These are phyloP conservation scores for Rhizomys pruinosus DNA, from an alignment of 2,113 vertebrate species.

Conservation along the genomic window DNA sequence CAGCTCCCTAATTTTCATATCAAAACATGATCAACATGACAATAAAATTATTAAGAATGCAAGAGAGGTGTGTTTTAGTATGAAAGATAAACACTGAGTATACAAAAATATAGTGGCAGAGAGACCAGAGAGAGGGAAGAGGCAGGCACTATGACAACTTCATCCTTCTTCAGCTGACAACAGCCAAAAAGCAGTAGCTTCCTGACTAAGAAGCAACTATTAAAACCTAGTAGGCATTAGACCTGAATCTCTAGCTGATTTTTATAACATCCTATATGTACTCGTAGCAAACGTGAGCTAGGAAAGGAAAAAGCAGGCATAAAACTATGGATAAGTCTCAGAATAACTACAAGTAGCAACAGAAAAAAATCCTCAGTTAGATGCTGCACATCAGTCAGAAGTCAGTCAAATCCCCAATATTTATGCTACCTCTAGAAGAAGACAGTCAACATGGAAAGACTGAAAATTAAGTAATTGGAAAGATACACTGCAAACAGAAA, in stretches of 20 bases:
- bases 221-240: background rate
- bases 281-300: background rate
- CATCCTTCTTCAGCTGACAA: background rate
- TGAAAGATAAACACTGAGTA: background rate
- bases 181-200: background rate
- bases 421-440: background rate
- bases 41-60: background rate
- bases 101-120: conserved; percentile 10
- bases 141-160: background rate
- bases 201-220: conserved; percentile 8
- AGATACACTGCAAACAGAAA: background rate
- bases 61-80: background rate
- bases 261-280: background rate
- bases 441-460: background rate
- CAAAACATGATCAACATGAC: background rate
- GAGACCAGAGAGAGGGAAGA: rapidly evolving
- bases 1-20: background rate
- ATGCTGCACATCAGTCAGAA: background rate
- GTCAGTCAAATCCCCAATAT: background rate
- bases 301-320: background rate
- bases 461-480: background rate
- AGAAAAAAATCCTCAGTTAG: background rate
- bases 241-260: no score
- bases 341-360: background rate
- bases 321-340: background rate